Base-by-base conservation (phyloP, 2,888 invertebrate species). In the Ormyrus thymus region DNA sequence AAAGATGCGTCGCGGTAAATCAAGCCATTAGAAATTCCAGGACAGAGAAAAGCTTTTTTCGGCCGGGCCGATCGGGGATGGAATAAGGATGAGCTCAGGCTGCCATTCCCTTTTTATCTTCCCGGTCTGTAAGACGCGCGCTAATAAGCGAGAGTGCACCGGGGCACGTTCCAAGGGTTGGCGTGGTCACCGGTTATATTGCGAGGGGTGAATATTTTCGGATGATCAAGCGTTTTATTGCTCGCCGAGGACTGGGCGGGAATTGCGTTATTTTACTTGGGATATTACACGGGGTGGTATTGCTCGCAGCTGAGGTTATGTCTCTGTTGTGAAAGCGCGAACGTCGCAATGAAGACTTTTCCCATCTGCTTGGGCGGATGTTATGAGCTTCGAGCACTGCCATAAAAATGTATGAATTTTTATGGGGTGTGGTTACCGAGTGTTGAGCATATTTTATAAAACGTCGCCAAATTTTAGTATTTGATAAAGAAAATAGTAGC, bases 211-310 rank as follows among this genome's bases (percentile, higher is more conserved):
- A 76, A 79, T 79, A 79, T 69, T 76, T 71, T 72, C 56, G 64
- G 72, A 79, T 68, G 76, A 76, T 79, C 79, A 68, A 61, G 66
- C 72, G 76, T 62, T 79, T 79, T 76, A 79, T 72, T 64, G 46
- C 56, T 58, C 79, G 51, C 75, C n/a, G 56, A 58, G 65, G 61
- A 50, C 73, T 58, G 15, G 71, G 66, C 71, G 71, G 71, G 75
- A 75, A 79, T 65, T 66, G 46, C 29, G 70, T 74, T 59, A 61
- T 55, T 69, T 64, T 59, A 59, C 72, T 73, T 48, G 13, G 11
- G 29, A 29, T 61, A 68, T 71, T 65, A 65, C 58, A 43, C 48
- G 15, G 6, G 10, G 45, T 2, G 48, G 59, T 51, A 53, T 53
- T 71, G 70, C 51, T 68, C 59, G 9, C 45, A 8, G 45, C 51